A percentile compares a stretch with the other conserved stretches of the same genome.
Evolutionary conservation across 2,113 vertebrate species (phyloP).

Genomic region (Spea bombifrons): DNA sequence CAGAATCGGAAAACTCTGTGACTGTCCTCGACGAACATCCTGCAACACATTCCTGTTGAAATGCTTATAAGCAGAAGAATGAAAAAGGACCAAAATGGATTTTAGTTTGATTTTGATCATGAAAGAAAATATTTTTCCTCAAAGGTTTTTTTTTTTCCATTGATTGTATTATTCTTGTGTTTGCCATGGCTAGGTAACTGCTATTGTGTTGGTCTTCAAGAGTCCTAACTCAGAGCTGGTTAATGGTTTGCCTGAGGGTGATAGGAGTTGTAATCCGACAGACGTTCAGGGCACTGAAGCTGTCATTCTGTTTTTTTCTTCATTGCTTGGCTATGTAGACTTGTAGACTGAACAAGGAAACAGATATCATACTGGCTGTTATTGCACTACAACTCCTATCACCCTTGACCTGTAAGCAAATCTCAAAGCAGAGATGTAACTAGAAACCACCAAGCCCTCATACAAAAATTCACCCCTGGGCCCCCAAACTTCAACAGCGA

Average conservation of each 20-base stretch:
- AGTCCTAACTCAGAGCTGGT: background rate
- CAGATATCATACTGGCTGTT: too few relatives aligned
- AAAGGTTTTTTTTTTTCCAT: background rate
- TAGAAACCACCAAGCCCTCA: too few relatives aligned
- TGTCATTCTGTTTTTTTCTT: too few relatives aligned
- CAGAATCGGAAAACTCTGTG: conserved; percentile 76
- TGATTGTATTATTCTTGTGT: background rate
- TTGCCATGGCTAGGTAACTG: background rate
- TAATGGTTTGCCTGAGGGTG: background rate
- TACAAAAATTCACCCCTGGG: too few relatives aligned
- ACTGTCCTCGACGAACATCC: conserved; percentile 74
- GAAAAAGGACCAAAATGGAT: conserved; percentile 11
- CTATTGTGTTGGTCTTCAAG: background rate
- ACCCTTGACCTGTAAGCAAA: too few relatives aligned
- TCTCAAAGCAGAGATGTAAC: too few relatives aligned
- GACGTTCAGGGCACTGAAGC: too few relatives aligned
- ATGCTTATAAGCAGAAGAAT: conserved; percentile 64
- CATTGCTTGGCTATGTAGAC: too few relatives aligned
- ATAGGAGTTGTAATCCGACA: too few relatives aligned
- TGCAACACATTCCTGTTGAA: conserved; percentile 79
- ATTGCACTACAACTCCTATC: too few relatives aligned
- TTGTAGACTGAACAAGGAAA: too few relatives aligned
- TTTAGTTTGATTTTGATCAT: background rate
- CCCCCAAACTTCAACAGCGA: too few relatives aligned
- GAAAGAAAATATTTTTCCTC: background rate